These are phyloP conservation scores for Hippolais icterina DNA, from an alignment of 2,113 vertebrate genomes.

Conservation along the genomic window DNA sequence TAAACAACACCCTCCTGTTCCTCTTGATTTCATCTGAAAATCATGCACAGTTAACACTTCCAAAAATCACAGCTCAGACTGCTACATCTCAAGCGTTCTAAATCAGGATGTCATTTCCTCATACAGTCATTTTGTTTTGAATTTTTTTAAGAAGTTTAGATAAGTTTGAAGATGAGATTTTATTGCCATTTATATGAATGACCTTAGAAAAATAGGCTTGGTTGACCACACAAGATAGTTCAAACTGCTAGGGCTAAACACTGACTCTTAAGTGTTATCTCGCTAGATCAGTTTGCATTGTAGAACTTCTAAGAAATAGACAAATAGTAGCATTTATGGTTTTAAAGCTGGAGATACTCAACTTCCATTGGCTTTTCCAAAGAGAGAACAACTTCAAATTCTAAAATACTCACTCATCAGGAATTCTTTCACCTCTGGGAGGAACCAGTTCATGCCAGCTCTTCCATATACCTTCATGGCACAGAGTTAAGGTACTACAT, in stretches of 20 bases:
- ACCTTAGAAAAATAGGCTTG: neutral
- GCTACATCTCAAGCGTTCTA: slow-evolving; percentile 23
- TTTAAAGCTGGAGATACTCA: neutral
- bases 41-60: slow-evolving; percentile 35
- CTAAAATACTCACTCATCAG: neutral
- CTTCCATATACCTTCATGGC: neutral
- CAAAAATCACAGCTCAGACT: slow-evolving; percentile 49
- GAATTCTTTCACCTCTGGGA: neutral
- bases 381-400: neutral
- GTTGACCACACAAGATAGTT: neutral
- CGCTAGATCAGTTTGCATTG: neutral
- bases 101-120: neutral
- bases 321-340: neutral
- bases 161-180: neutral
- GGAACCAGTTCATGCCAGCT: neutral
- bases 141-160: neutral
- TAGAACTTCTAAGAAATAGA: neutral
- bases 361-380: neutral
- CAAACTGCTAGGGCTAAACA: neutral
- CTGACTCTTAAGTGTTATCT: neutral
- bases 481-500: neutral
- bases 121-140: neutral
- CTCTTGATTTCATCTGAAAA: slow-evolving; percentile 43
- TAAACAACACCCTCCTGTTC: slow-evolving; percentile 43
- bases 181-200: neutral